Evolutionary conservation across 2,113 vertebrate species (phyloP).

Genomic region (Microcebus griseorufus): DNA sequence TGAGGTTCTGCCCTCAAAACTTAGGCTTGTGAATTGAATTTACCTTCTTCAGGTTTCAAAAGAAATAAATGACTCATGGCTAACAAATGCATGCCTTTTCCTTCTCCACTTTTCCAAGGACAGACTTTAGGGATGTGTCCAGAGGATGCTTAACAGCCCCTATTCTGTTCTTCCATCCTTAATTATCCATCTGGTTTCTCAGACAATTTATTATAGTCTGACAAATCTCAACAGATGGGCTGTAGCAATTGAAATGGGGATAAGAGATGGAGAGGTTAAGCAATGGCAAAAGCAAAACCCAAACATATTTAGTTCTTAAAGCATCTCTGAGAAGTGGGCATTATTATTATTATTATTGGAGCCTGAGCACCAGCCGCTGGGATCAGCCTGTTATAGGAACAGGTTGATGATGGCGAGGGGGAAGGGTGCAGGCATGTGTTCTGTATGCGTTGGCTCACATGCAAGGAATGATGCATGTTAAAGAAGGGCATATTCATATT

Average conservation of each 20-base stretch:
- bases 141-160: neutral
- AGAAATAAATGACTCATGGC: conserved; percentile 22
- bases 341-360: neutral
- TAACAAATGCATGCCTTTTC: neutral
- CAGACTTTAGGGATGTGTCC: neutral
- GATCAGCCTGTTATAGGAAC: neutral
- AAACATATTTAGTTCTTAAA: neutral
- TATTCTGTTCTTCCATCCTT: conserved; percentile 19
- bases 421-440: neutral
- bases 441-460: neutral
- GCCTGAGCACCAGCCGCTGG: neutral
- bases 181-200: conserved; percentile 63
- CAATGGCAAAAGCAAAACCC: neutral
- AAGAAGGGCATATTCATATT: neutral
- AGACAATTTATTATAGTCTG: conserved; percentile 19
- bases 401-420: neutral
- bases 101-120: conserved; percentile 33
- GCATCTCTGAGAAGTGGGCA: neutral
- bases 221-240: conserved; percentile 62
- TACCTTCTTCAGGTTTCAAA: neutral
- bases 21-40: conserved; percentile 18
- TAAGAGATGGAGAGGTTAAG: neutral
- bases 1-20: neutral
- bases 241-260: neutral
- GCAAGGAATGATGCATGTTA: neutral